phyloP scores from a whole-genome alignment of 2,888 invertebrate genomes.

The Caenorhabditis sp. region DNA sequence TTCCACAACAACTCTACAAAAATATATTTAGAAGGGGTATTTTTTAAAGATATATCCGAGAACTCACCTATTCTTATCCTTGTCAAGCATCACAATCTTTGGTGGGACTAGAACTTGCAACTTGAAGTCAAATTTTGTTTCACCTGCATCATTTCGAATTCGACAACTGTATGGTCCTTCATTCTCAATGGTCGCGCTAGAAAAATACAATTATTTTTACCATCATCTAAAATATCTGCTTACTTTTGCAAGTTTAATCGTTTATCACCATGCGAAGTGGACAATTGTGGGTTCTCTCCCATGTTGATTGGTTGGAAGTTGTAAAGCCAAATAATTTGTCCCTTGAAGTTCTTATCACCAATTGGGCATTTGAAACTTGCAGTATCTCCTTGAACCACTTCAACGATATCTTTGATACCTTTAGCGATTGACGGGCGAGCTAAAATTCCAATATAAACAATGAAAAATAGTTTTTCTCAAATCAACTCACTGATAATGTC shows the following conservation, averaged over 20 bases:
- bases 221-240: not conserved
- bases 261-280: constrained; percentile 34
- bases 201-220: constrained; percentile 21
- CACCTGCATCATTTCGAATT: constrained; percentile 71
- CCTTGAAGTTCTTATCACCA: constrained; percentile 57
- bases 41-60: constrained; percentile 7
- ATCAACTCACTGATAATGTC: constrained; percentile 73
- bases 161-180: constrained; percentile 66
- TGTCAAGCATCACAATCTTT: constrained; percentile 62
- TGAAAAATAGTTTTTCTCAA: constrained; percentile 1
- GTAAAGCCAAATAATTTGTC: constrained; percentile 60
- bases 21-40: too few relatives aligned
- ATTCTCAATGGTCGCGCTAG: constrained; percentile 53
- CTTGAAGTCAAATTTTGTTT: constrained; percentile 71
- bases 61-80: constrained; percentile 59
- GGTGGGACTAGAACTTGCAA: constrained; percentile 71
- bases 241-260: constrained; percentile 47
- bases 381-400: constrained; percentile 71
- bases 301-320: constrained; percentile 37
- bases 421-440: constrained; percentile 74
- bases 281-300: constrained; percentile 8
- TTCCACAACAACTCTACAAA: constrained; percentile 47
- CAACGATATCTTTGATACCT: constrained; percentile 65
- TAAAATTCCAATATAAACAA: constrained; percentile 63
- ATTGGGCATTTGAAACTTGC: constrained; percentile 73